These are phyloP conservation scores for Pseudococcus viburni DNA, from an alignment of 2,888 invertebrate species.

Conservation along the genomic window DNA sequence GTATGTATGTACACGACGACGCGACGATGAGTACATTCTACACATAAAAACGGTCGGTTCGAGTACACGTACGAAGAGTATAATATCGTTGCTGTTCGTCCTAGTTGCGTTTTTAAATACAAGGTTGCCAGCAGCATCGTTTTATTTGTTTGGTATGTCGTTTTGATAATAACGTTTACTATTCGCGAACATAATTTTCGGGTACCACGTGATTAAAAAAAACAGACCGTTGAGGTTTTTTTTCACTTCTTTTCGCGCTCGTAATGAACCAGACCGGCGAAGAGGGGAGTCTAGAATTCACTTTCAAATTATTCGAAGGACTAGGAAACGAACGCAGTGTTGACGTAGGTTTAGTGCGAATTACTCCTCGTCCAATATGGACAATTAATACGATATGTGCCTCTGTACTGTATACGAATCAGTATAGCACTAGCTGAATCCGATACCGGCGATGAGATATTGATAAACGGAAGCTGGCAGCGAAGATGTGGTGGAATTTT, in stretches of 20 bases:
- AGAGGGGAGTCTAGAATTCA: conserved; percentile 30
- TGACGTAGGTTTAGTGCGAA: neutral
- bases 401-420: no score
- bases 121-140: conserved; percentile 50
- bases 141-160: conserved; percentile 53
- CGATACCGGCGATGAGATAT: no score
- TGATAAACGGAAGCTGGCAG: no score
- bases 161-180: conserved; percentile 40
- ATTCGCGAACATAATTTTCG: conserved; percentile 52
- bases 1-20: neutral
- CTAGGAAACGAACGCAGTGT: conserved; percentile 48
- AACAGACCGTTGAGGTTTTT: conserved; percentile 17
- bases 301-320: conserved; percentile 47
- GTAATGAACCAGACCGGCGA: conserved; percentile 19
- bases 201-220: conserved; percentile 50
- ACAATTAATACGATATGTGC: no score
- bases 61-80: neutral
- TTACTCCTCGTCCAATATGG: neutral
- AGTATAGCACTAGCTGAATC: no score
- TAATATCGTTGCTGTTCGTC: conserved; percentile 37
- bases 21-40: neutral
- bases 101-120: conserved; percentile 46
- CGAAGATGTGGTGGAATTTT: no score
- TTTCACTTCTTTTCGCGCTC: neutral
- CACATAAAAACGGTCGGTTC: neutral